phyloP scores from a whole-genome alignment of 2,888 invertebrate genomes.

The Theristus sp. region DNA sequence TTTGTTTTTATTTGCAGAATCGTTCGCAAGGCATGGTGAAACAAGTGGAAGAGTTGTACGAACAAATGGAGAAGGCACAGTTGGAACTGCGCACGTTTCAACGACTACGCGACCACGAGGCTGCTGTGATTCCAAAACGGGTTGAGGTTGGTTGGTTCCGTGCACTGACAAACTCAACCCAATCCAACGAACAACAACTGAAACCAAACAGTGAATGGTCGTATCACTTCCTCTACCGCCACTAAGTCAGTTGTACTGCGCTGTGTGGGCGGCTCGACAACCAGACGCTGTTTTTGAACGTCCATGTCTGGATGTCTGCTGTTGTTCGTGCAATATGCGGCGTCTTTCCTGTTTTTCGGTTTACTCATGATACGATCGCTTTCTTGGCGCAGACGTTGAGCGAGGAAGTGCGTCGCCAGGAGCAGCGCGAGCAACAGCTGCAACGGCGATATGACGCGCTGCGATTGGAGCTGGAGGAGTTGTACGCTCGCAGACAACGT shows the following conservation, averaged over 20 bases:
- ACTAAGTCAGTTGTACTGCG: too few relatives aligned
- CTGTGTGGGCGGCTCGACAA: too few relatives aligned
- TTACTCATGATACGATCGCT: too few relatives aligned
- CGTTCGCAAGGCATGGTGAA: slow-evolving; percentile 55
- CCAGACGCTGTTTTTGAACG: too few relatives aligned
- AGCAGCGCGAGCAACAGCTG: slow-evolving; percentile 66
- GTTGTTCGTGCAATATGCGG: too few relatives aligned
- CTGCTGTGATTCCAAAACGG: slow-evolving; percentile 67
- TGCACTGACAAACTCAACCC: background rate
- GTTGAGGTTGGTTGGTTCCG: slow-evolving; percentile 47
- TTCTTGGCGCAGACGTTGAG: slow-evolving; percentile 66
- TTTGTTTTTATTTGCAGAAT: slow-evolving; percentile 9
- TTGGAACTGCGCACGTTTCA: slow-evolving; percentile 76
- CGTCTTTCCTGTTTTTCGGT: too few relatives aligned
- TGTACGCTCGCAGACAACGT: too few relatives aligned
- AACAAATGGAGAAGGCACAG: slow-evolving; percentile 71
- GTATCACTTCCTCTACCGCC: too few relatives aligned
- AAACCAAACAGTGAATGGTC: too few relatives aligned
- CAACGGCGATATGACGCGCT: slow-evolving; percentile 64
- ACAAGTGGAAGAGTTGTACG: slow-evolving; percentile 36
- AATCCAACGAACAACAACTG: too few relatives aligned
- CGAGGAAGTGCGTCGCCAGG: slow-evolving; percentile 77
- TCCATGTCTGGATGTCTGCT: too few relatives aligned
- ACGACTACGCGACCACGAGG: slow-evolving; percentile 70
- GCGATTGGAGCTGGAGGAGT: slow-evolving; percentile 39